A percentile compares a stretch with the other conserved stretches of the same genome.
phyloP scores from a whole-genome alignment of 92 coral and sea anemone species.

The Bergia sp. region DNA sequence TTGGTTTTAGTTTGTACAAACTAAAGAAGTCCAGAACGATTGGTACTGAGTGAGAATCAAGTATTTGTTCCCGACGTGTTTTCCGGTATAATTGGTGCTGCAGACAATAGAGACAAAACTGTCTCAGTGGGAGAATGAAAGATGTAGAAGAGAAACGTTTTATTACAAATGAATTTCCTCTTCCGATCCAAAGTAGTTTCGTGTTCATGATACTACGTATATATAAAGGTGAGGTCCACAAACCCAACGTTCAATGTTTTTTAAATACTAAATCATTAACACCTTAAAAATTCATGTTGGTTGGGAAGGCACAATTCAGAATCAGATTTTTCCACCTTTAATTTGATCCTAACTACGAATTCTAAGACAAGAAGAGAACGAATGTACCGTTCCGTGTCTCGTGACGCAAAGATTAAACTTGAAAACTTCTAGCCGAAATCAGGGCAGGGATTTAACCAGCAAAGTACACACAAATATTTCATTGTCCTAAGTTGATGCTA shows the following conservation, averaged over 20 bases:
- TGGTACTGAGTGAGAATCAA: no score
- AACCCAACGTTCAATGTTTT: not conserved
- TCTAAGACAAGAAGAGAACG: not conserved
- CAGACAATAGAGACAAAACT: no score
- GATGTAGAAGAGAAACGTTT: no score
- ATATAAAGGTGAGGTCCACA: not conserved
- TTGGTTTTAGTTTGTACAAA: no score
- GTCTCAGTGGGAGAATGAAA: no score
- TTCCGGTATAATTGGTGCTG: no score
- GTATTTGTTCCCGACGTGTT: no score
- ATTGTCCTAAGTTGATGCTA: slow-evolving; percentile 6
- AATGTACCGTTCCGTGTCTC: not conserved
- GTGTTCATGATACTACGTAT: not conserved
- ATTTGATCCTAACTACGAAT: no score
- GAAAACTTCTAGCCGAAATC: not conserved
- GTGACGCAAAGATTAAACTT: not conserved
- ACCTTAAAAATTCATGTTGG: slow-evolving; percentile 33
- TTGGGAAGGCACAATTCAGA: not conserved
- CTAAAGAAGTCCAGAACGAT: no score
- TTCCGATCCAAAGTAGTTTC: not conserved
- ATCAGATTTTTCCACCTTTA: not conserved
- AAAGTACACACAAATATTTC: not conserved
- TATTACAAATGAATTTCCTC: no score
- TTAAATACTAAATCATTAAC: not conserved
- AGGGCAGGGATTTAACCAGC: not conserved